Base-by-base conservation (phyloP, 2,888 invertebrate genomes). In the Volucella bombylans region DNA sequence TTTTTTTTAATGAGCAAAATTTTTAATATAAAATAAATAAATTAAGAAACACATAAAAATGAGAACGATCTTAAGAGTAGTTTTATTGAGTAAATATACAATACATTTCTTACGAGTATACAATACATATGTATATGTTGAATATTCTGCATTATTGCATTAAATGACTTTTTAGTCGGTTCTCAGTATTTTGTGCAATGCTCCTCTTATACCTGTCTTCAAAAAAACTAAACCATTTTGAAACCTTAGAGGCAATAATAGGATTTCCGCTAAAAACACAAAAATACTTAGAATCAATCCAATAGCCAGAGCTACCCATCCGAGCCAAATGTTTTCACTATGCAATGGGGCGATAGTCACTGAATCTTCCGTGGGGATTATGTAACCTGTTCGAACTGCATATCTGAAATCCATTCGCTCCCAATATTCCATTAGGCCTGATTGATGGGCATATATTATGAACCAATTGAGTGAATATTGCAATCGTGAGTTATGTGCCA, bases 371-470 rank as follows among this genome's bases (percentile, higher is more conserved):
- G 43, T 41, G 0, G 43, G 23, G 4, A 14, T 57, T 8, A 49
- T 14, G 50, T 65, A 72, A 39, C 79, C 72, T 14, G 43, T 50
- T 0, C 31, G 59, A 12, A 43, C 9, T 0, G 79, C 79, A 14
- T 59, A 12, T 3, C 10, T 45, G 15, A 72, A 72, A 18, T 59
- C 59, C 3, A 15, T 6, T 10, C 14, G 0, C 10, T 15, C 2
- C 79, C 65, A 79, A 39, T 61, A 15, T 4, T 39, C n/a, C 14
- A 61, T 15, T 1, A 79, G 14, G 4, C 79, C 79, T 3, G 65
- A 54, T n/a, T 79, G 59, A 1, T 59, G 52, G 6, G 18, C n/a
- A 3, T 18, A 10, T 1, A 64, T 18, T 10, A 79, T 71, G 18
- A 72, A 59, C 1, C 10, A n/a, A 41, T 79, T 52, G 18, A 72